Evolutionary conservation across 2,888 invertebrate genomes (phyloP).

Genomic region (Patella depressa): DNA sequence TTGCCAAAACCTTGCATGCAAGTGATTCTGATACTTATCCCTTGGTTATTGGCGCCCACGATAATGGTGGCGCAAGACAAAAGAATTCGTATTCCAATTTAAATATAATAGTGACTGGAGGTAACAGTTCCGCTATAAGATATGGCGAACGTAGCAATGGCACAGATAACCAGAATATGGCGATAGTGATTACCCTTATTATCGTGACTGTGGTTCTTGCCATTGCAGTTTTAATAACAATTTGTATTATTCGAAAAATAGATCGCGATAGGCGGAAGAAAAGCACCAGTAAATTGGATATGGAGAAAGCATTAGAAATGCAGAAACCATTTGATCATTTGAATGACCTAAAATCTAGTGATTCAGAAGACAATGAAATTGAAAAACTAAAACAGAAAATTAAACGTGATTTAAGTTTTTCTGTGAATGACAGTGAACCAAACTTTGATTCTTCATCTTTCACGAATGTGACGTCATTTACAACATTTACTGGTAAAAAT

Average conservation of each 20-base stretch:
- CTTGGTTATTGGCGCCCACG: conserved; percentile 54
- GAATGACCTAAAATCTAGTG: conserved; percentile 9
- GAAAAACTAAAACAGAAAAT: conserved; percentile 54
- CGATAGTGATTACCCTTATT: conserved; percentile 57
- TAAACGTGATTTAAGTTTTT: conserved; percentile 59
- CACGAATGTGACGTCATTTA: conserved; percentile 53
- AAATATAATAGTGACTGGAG: conserved; percentile 45
- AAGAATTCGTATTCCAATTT: conserved; percentile 46
- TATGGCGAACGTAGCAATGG: conserved; percentile 32
- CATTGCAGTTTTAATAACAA: conserved; percentile 53
- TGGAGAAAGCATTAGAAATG: conserved; percentile 4
- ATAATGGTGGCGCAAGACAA: conserved; percentile 46
- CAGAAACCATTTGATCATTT: neutral
- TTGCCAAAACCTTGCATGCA: conserved; percentile 49
- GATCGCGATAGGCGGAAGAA: conserved; percentile 42
- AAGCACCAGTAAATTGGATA: conserved; percentile 14
- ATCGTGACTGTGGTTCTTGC: conserved; percentile 55
- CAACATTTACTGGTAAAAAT: conserved; percentile 48
- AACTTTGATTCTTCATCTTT: conserved; percentile 45
- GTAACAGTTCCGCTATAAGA: conserved; percentile 43
- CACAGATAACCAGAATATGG: conserved; percentile 48
- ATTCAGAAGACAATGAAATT: conserved; percentile 41
- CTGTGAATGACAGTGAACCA: conserved; percentile 48
- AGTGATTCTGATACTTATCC: conserved; percentile 49
- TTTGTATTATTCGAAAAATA: conserved; percentile 52